Conservation (phyloP, 2,888 invertebrate species). For the Amphipoea lucens region DNA sequence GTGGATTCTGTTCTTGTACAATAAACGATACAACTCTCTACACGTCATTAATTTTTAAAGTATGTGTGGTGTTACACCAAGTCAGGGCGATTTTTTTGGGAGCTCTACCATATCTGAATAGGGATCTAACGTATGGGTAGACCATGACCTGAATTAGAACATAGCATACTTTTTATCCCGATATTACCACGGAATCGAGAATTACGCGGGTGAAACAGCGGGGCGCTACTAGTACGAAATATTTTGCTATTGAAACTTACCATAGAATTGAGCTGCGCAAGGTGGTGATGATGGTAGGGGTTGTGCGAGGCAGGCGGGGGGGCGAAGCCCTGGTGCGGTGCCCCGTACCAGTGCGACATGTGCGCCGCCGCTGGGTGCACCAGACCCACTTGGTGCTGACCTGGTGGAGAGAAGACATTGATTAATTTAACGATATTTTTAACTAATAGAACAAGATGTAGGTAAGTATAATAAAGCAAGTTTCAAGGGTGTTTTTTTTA, state of each 20-base stretch:
- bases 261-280: conserved; percentile 92
- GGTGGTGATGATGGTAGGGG: conserved; percentile 92
- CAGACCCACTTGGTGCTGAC: conserved; percentile 92
- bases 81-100: not conserved
- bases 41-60: not conserved
- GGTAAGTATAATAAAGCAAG: not conserved
- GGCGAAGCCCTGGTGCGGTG: conserved; percentile 91
- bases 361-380: conserved; percentile 92
- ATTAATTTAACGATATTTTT: conserved; percentile 7
- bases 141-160: too few species aligned
- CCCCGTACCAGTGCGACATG: conserved; percentile 93
- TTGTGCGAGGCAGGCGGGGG: conserved; percentile 92
- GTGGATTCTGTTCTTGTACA: not conserved
- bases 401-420: conserved; percentile 74
- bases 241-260: conserved; percentile 78
- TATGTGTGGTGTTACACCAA: not conserved
- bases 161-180: too few species aligned
- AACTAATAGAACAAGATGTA: not conserved
- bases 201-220: too few species aligned
- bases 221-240: too few species aligned
- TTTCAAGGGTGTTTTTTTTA: not conserved
- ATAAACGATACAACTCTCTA: not conserved
- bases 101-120: not conserved
- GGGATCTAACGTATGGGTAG: too few species aligned
- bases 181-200: too few species aligned